These are phyloP conservation scores for Bombus impatiens DNA, from an alignment of 1,140 invertebrate species.

Conservation along the genomic window DNA sequence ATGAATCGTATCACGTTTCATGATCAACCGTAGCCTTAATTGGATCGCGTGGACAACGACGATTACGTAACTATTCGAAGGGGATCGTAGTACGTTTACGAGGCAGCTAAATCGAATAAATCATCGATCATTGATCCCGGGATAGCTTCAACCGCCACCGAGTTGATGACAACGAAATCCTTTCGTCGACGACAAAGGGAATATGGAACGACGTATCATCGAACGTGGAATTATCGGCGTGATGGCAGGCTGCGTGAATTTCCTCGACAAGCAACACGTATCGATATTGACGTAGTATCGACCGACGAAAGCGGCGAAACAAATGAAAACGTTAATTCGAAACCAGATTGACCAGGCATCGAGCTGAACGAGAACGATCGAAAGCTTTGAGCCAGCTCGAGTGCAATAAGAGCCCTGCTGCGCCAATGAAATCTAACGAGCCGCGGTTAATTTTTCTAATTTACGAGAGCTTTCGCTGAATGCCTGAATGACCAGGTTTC, in stretches of 20 bases:
- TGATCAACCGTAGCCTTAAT: constrained; percentile 54
- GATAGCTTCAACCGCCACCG: not conserved
- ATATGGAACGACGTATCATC: not conserved
- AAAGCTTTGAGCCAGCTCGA: constrained; percentile 14
- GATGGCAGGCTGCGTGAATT: constrained; percentile 7
- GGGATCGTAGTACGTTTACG: constrained; percentile 23
- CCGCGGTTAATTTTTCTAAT: constrained; percentile 39
- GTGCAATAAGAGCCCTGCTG: constrained; percentile 44
- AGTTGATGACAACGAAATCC: not conserved
- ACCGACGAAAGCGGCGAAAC: constrained; percentile 3
- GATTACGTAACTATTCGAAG: constrained; percentile 30
- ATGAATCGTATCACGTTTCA: constrained; percentile 11
- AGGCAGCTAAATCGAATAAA: constrained; percentile 12
- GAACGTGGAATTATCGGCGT: not conserved
- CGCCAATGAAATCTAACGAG: constrained; percentile 50
- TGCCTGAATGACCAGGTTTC: not conserved
- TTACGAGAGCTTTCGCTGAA: not conserved
- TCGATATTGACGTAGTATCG: not conserved
- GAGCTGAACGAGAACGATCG: not conserved
- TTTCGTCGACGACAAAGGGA: constrained; percentile 4
- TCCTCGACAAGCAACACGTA: constrained; percentile 11
- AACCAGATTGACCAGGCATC: constrained; percentile 3
- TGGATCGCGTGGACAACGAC: constrained; percentile 49
- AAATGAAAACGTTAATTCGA: constrained; percentile 57
- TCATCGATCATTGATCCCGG: not conserved